phyloP scores from a whole-genome alignment of 1,140 invertebrate species.

The Hestina assimilis region DNA sequence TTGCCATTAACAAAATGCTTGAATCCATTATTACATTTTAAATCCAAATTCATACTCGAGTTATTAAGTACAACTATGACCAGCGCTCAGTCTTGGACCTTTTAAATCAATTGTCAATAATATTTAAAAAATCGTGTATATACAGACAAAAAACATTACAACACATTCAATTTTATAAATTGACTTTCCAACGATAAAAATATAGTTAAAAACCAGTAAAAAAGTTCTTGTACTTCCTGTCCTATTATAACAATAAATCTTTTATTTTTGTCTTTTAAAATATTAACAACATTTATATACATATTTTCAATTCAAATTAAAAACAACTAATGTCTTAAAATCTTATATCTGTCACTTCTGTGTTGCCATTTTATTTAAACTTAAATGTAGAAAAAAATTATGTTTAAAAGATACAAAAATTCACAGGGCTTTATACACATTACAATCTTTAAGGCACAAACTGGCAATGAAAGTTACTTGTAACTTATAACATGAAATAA shows the following conservation, averaged over 20 bases:
- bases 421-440: background rate
- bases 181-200: constrained; percentile 14
- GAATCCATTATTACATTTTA: background rate
- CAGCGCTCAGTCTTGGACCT: constrained; percentile 58
- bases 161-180: constrained; percentile 21
- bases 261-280: constrained; percentile 13
- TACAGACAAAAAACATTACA: constrained; percentile 29
- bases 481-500: background rate
- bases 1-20: no score
- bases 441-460: constrained; percentile 10
- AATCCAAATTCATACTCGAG: background rate
- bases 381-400: background rate
- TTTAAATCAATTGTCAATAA: constrained; percentile 38
- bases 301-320: background rate
- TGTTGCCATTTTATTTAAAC: background rate
- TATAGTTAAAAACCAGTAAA: constrained; percentile 22
- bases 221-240: constrained; percentile 24
- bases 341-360: background rate
- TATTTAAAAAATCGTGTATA: constrained; percentile 17
- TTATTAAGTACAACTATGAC: constrained; percentile 38
- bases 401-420: background rate
- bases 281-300: background rate
- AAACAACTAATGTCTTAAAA: background rate
- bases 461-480: constrained; percentile 14
- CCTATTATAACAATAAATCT: background rate